These are phyloP conservation scores for Corythornis vintsioides DNA, from an alignment of 2,113 vertebrate species.

Conservation along the genomic window DNA sequence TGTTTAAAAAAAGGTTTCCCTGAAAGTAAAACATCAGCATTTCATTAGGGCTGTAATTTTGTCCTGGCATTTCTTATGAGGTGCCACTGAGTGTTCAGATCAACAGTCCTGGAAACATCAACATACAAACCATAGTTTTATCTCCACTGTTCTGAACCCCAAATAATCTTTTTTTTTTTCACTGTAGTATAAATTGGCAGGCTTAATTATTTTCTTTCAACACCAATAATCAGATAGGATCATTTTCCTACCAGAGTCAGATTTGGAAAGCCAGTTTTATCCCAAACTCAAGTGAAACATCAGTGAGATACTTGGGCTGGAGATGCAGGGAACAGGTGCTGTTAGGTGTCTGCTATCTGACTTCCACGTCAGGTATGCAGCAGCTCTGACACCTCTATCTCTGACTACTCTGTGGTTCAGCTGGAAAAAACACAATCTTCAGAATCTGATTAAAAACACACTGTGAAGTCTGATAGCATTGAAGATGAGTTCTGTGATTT, in stretches of 20 bases:
- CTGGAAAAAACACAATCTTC: neutral
- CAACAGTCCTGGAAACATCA: constrained; percentile 27
- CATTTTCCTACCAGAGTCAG: neutral
- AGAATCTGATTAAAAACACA: neutral
- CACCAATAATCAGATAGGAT: neutral
- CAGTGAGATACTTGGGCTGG: neutral
- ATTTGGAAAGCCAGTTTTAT: constrained; percentile 9
- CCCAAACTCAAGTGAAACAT: neutral
- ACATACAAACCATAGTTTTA: neutral
- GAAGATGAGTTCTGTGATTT: neutral
- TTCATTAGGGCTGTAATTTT: neutral
- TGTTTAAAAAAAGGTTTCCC: neutral
- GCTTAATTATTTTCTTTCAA: neutral
- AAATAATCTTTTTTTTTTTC: constrained; percentile 47
- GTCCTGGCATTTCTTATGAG: neutral
- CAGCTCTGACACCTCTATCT: neutral
- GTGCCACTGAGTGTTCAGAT: neutral
- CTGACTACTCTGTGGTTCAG: neutral
- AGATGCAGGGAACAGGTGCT: neutral
- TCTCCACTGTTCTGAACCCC: neutral
- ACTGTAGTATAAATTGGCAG: neutral
- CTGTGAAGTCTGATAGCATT: neutral
- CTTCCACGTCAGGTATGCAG: neutral
- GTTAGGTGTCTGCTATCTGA: neutral
- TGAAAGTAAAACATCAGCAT: neutral